Conservation (phyloP, 2,888 invertebrate genomes). For the Apamea sordens region DNA sequence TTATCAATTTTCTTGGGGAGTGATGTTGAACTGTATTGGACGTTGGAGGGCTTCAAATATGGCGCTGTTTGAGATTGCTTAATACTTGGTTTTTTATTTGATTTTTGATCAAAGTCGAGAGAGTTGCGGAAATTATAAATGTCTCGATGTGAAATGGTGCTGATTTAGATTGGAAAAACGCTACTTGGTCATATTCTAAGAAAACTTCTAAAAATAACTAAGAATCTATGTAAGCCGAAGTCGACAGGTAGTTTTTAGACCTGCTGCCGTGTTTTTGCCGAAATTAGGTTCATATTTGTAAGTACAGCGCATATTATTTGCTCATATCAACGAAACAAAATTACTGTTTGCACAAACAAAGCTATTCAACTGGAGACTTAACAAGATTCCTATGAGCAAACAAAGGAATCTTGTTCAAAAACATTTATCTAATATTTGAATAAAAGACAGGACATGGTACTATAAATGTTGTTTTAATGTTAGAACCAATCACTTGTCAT, state of each 20-base stretch:
- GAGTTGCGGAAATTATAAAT: conserved; percentile 44
- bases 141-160: conserved; percentile 1
- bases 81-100: conserved; percentile 33
- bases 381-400: conserved; percentile 6
- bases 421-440: conserved; percentile 36
- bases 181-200: not conserved
- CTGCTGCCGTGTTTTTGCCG: not conserved
- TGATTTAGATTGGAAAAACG: not conserved
- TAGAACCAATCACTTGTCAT: conserved; percentile 1
- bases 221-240: not conserved
- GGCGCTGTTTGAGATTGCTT: conserved; percentile 32
- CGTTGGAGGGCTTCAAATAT: conserved; percentile 42
- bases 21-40: conserved; percentile 51
- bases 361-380: conserved; percentile 36
- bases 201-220: not conserved
- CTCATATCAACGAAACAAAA: conserved; percentile 48
- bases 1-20: conserved; percentile 74
- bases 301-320: conserved; percentile 41
- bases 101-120: conserved; percentile 43
- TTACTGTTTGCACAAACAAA: conserved; percentile 63
- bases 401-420: conserved; percentile 17
- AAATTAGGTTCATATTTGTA: conserved; percentile 38
- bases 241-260: not conserved
- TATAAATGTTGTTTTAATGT: conserved; percentile 41
- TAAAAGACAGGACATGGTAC: conserved; percentile 1